Evolutionary conservation across 1,140 invertebrate species (phyloP), one percentile per base, ranked within the genome.

Genomic region (Drosophila funebris): DNA sequence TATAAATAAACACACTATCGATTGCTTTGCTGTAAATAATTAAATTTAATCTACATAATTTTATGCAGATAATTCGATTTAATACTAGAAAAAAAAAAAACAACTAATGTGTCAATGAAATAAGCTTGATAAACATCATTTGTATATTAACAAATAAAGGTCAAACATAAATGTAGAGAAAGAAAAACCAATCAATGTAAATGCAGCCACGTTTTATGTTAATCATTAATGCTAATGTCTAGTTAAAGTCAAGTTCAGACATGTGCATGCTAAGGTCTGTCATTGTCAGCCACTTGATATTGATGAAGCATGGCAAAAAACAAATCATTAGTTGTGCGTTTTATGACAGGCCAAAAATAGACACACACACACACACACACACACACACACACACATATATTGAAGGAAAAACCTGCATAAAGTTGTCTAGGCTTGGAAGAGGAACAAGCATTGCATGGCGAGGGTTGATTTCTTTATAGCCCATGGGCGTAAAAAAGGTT

Each of bases 211-310:
- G 9, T 52, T 71, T 48, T 22, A 71, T 71, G 68, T 71, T 71
- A 66, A 71, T 66, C 68, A 71, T 50, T 64, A 66, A 57, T 71
- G 61, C 43, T 57, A 57, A 66, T 71, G 33, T 46, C 29, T 46
- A 56, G 50, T 56, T 58, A 68, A 46, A 33, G 56, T 50, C 33
- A 7, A 50, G 52, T 36, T 36, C 6, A 9, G 13, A 36, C 16
- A 41, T 41, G 27, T 6, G 33, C 33, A 4, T n/a, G 20, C 29
- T 14, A 39, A n/a, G 13, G 16, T 13, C 43, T 85, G 69, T 71
- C 75, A 85, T 80, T 78, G 48, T 63, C 67, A 68, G 70, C 36
- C 69, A 76, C 63, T 77, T 69, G 73, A 87, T 87, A 74, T 58
- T 67, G 62, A 80, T 85, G 68, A 62, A 69, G 37, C 39, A 41